phyloP scores from a whole-genome alignment of 1,140 invertebrate species.

The Drosophila arawakana region DNA sequence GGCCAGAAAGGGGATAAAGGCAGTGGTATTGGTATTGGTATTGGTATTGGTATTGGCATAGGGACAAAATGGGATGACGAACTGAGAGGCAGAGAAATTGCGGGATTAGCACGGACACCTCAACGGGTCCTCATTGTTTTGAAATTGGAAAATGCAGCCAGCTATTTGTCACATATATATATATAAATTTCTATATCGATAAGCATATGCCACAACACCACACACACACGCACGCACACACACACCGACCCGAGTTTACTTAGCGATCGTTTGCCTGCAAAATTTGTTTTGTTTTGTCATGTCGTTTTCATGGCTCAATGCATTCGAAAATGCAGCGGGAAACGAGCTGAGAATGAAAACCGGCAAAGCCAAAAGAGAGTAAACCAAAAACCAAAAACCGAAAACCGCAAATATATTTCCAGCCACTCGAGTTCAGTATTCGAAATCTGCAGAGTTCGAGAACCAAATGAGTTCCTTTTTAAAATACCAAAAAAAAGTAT shows the following conservation, averaged over 20 bases:
- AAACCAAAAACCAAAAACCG: slow-evolving; percentile 10
- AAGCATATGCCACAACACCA: slow-evolving; percentile 16
- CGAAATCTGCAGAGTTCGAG: background rate
- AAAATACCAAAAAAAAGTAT: background rate
- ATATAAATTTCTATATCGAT: slow-evolving; percentile 2
- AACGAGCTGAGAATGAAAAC: slow-evolving; percentile 51
- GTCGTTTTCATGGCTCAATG: slow-evolving; percentile 81
- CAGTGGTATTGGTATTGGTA: too few species aligned
- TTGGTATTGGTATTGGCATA: background rate
- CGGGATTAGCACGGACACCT: slow-evolving; percentile 75
- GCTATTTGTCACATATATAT: slow-evolving; percentile 69
- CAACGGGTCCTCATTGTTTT: slow-evolving; percentile 57
- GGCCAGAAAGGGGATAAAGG: slow-evolving; percentile 1
- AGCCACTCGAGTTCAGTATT: slow-evolving; percentile 23
- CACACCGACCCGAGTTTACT: too few species aligned
- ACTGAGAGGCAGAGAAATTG: slow-evolving; percentile 65
- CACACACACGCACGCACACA: slow-evolving; percentile 14
- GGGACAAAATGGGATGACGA: background rate
- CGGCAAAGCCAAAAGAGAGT: slow-evolving; percentile 43
- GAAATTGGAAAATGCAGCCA: slow-evolving; percentile 56
- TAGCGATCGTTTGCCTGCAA: background rate
- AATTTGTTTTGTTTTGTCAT: slow-evolving; percentile 84
- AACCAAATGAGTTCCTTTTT: slow-evolving; percentile 3
- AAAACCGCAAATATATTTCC: slow-evolving; percentile 37
- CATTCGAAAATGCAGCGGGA: slow-evolving; percentile 51